These are phyloP conservation scores for Drosophila hamatofila DNA, from an alignment of 2,888 invertebrate genomes.

Conservation along the genomic window DNA sequence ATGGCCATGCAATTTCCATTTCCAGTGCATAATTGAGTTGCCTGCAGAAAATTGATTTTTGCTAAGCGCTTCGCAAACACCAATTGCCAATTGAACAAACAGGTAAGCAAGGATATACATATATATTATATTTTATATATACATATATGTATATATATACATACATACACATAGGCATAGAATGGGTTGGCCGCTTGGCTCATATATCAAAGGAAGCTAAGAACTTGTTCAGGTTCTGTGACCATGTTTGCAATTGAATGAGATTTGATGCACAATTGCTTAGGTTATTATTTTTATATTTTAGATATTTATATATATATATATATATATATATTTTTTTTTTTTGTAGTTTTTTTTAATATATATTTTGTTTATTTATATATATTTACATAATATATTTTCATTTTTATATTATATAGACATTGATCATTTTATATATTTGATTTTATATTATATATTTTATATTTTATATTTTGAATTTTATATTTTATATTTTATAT, in stretches of 20 bases:
- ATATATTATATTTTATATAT: not conserved
- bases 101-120: not conserved
- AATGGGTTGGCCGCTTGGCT: not conserved
- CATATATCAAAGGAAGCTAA: not conserved
- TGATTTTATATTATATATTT: not conserved
- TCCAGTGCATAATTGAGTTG: conserved; percentile 15
- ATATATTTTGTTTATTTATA: not conserved
- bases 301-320: not conserved
- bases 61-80: conserved; percentile 6
- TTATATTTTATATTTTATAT: too few relatives aligned
- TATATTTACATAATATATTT: not conserved
- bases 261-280: too few relatives aligned
- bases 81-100: not conserved
- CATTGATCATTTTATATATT: not conserved
- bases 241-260: not conserved
- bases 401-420: not conserved
- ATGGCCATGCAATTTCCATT: not conserved
- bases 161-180: too few relatives aligned
- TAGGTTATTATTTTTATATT: not conserved
- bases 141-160: not conserved
- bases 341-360: not conserved
- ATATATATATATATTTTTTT: not conserved
- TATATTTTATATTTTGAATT: too few relatives aligned
- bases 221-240: not conserved
- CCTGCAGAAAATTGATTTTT: conserved; percentile 17